A percentile compares a stretch with the other conserved stretches of the same genome.
Evolutionary conservation across 2,888 invertebrate genomes (phyloP).

Genomic region (Invenusta paracnida): DNA sequence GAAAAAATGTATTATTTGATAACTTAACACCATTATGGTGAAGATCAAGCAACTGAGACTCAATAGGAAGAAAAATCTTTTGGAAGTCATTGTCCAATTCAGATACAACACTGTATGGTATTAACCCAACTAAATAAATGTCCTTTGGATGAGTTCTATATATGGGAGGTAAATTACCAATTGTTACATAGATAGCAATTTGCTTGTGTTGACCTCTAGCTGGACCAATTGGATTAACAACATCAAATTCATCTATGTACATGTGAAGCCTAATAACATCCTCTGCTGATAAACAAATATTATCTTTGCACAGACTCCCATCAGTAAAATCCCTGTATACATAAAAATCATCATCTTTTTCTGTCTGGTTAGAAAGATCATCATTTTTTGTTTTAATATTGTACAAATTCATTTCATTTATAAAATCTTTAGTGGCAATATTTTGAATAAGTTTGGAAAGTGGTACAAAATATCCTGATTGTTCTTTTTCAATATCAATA

Average conservation of each 20-base stretch:
- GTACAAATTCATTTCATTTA: not conserved
- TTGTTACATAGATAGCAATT: not conserved
- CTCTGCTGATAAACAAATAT: not conserved
- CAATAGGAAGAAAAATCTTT: not conserved
- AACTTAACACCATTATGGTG: not conserved
- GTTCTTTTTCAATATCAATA: not conserved
- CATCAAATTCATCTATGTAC: constrained; percentile 15
- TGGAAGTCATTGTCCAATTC: not conserved
- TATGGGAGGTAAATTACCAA: not conserved
- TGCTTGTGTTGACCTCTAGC: constrained; percentile 11
- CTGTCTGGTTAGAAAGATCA: not conserved
- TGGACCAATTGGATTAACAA: constrained; percentile 28
- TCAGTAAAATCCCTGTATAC: not conserved
- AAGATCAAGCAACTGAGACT: not conserved
- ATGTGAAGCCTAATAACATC: constrained; percentile 11
- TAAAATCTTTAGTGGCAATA: not conserved
- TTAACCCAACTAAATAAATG: constrained; percentile 4
- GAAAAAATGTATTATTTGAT: not conserved
- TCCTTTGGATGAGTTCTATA: not conserved
- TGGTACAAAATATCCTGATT: not conserved
- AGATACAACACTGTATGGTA: not conserved
- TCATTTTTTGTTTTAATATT: not conserved
- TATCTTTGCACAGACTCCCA: not conserved
- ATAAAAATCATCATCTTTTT: not conserved
- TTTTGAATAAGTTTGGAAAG: not conserved